Evolutionary conservation across 1,140 invertebrate species (phyloP).

Genomic region (Globodera ellingtonae): DNA sequence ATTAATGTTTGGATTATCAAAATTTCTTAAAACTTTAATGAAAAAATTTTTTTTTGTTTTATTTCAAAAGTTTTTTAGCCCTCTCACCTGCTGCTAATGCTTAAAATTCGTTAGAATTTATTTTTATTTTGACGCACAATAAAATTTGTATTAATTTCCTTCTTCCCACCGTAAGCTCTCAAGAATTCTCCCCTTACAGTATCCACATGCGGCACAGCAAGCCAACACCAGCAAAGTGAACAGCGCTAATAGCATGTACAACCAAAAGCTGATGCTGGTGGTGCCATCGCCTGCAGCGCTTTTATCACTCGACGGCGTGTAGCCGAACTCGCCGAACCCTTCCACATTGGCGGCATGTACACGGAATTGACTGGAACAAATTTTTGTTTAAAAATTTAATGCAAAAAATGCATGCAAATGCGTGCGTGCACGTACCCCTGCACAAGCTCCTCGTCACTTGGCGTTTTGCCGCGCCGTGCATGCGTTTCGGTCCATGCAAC

Average conservation of each 20-base stretch:
- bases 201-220: conserved; percentile 3
- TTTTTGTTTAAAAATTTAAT: conserved; percentile 33
- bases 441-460: conserved; percentile 14
- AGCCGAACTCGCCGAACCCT: conserved; percentile 62
- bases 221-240: not conserved
- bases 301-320: conserved; percentile 23
- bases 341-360: conserved; percentile 62
- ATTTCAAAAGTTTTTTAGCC: not conserved
- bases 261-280: conserved; percentile 1
- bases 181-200: conserved; percentile 5
- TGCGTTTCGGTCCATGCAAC: conserved; percentile 35
- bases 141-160: too few species aligned
- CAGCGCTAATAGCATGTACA: conserved; percentile 8
- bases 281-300: conserved; percentile 3
- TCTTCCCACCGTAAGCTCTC: too few species aligned
- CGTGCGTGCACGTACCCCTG: not conserved
- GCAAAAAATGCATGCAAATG: not conserved
- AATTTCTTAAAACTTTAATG: conserved; percentile 74
- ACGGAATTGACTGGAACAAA: conserved; percentile 37
- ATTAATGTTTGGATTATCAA: conserved; percentile 90
- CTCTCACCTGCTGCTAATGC: too few species aligned
- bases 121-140: too few species aligned
- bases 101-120: too few species aligned
- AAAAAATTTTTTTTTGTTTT: too few species aligned
- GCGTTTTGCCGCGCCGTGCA: conserved; percentile 12